Evolutionary conservation across 2,888 invertebrate genomes (phyloP).

Genomic region (Chrysomela aeneicollis): DNA sequence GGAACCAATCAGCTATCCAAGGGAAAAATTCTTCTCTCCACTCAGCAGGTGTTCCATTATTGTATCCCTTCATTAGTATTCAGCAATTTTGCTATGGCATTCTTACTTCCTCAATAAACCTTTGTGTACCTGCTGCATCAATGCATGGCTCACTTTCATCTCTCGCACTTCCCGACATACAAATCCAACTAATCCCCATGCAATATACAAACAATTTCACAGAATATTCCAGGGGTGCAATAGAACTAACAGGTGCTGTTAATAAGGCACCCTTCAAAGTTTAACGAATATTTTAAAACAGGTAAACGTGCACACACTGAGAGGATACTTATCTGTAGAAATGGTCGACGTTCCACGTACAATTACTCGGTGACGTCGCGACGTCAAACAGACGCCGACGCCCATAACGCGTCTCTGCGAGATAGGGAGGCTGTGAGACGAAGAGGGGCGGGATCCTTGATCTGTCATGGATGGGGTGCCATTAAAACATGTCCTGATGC

Average conservation of each 20-base stretch:
- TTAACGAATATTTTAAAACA: too few species aligned
- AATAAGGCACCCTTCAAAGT: too few species aligned
- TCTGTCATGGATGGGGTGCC: conserved; percentile 44
- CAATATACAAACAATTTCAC: too few species aligned
- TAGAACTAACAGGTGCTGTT: too few species aligned
- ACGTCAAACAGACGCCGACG: conserved; percentile 59
- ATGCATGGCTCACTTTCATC: conserved; percentile 39
- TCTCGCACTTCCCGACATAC: too few species aligned
- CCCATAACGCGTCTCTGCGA: conserved; percentile 59
- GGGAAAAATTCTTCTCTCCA: too few species aligned
- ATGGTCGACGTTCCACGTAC: conserved; percentile 45
- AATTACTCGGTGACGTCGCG: conserved; percentile 55
- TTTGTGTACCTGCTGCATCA: conserved; percentile 45
- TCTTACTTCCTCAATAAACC: too few species aligned
- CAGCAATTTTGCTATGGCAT: too few species aligned
- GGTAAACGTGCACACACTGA: conserved; percentile 28
- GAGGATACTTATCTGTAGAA: conserved; percentile 43
- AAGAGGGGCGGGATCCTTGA: conserved; percentile 51
- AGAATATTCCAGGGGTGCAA: too few species aligned
- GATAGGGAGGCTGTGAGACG: conserved; percentile 51
- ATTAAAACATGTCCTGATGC: conserved; percentile 49
- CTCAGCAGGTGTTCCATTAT: conserved; percentile 48
- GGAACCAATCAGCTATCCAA: conserved; percentile 49
- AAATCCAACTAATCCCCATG: too few species aligned
- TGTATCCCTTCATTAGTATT: conserved; percentile 39